Conservation (phyloP, 2,113 vertebrate species). For the Anarhynchus alexandrinus region DNA sequence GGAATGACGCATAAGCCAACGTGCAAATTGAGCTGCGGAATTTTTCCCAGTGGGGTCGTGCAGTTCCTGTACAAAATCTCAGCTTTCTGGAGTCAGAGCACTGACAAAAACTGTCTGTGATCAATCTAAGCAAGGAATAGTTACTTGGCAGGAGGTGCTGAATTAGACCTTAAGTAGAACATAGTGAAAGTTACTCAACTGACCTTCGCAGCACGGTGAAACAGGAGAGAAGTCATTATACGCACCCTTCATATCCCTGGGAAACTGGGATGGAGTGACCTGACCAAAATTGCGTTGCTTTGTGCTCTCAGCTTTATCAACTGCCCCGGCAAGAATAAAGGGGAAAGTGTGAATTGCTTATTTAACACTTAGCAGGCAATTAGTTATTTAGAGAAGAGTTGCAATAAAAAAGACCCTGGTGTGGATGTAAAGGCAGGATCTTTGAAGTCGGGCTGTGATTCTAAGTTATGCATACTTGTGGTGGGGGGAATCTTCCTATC, state of each 20-base stretch:
- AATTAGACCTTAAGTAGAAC: background rate
- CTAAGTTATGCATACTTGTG: conserved; percentile 6
- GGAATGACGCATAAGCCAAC: background rate
- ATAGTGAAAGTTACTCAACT: background rate
- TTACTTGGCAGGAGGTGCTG: background rate
- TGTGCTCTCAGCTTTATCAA: background rate
- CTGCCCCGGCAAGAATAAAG: background rate
- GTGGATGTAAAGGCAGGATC: background rate
- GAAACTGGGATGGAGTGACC: background rate
- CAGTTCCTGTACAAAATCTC: background rate
- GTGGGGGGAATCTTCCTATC: background rate
- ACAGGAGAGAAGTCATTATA: background rate
- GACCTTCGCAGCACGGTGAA: background rate
- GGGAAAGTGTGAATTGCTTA: background rate
- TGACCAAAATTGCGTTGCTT: background rate
- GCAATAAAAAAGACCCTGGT: background rate
- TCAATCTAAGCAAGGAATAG: background rate
- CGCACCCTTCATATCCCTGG: background rate
- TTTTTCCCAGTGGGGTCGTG: background rate
- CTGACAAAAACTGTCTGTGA: background rate
- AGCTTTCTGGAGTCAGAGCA: background rate
- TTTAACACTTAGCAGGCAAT: background rate
- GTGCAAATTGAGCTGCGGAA: background rate
- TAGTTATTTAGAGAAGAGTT: background rate
- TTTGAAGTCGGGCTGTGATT: conserved; percentile 18